Base-by-base conservation (phyloP, 2,113 vertebrate genomes). In the Cynopterus brachyotis region DNA sequence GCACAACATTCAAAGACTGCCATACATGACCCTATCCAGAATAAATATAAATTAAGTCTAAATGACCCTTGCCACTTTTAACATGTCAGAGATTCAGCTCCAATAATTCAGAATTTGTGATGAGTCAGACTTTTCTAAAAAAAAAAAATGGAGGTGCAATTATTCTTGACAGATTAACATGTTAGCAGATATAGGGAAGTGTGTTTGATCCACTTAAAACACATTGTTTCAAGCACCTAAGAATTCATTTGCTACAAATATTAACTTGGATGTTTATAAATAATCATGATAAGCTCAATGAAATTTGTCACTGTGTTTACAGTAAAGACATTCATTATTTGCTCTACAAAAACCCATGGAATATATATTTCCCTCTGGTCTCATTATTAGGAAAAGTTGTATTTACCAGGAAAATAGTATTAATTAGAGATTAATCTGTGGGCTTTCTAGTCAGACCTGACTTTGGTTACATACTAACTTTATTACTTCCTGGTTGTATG, bases 321-420 rank as follows among this genome's bases (percentile, higher is more conserved):
- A 94, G 60, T 85, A 94, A 92, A 95, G 60, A 30, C 72, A 64
- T 95, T 94, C 55, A 92, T 93, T 91, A 94, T 88, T 96, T 90
- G 5, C 17, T 92, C 59, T 96, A 47, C 32, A 90, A 93, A 88
- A 94, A 7, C 11, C 24, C 7, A 89, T 66, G 66, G 45, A 83
- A 75, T 89, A 60, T 57, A 64, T 26, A 42, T 76, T 80, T 95
- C 4, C 75, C 6, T 91, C 35, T 91, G 57, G 50, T 37, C 28
- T 94, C 30, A 35, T 86, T 89, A 70, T 75, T 92, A 87, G 15
- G 22, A 69, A 90, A 79, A 84, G 3, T 84, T 90, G 12, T 0
- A 60, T 11, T 47, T 84, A 83, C 2, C 24, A 40, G 69, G 45
- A 83, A 80, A 86, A 82, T 32, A 69, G 28, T 72, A 57, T 79